phyloP scores from a whole-genome alignment of 2,113 vertebrate genomes.

The Notothenia coriiceps region DNA sequence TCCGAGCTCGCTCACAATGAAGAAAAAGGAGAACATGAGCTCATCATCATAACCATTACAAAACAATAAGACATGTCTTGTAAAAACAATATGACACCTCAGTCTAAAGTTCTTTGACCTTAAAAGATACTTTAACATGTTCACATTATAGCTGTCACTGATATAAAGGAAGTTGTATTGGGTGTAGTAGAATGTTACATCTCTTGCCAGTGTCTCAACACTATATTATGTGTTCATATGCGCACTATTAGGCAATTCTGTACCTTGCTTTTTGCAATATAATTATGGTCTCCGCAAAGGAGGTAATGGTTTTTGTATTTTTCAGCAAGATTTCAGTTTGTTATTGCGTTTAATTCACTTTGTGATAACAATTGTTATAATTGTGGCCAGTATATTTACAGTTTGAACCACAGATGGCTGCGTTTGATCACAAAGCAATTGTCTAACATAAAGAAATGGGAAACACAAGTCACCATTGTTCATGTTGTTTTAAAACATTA shows the following conservation, averaged over 20 bases:
- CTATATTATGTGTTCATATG: background rate
- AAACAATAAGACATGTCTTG: background rate
- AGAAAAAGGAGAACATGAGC: background rate
- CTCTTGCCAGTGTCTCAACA: background rate
- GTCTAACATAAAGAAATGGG: background rate
- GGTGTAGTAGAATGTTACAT: background rate
- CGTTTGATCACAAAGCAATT: background rate
- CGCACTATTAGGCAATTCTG: background rate
- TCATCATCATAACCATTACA: background rate
- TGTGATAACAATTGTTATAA: background rate
- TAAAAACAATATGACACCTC: background rate
- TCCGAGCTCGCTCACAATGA: background rate
- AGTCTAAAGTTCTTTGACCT: no score
- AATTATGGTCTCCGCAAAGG: no score
- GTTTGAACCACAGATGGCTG: conserved; percentile 4
- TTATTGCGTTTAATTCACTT: background rate
- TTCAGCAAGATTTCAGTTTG: background rate
- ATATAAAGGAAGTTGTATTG: background rate
- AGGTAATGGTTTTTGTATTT: no score
- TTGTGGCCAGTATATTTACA: background rate
- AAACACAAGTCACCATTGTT: no score
- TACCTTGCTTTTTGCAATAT: background rate
- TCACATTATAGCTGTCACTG: background rate
- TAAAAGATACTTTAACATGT: background rate
- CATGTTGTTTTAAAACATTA: background rate